A percentile compares a stretch with the other conserved stretches of the same genome.
phyloP scores from a whole-genome alignment of 2,113 vertebrate genomes.

The Cygnus atratus region DNA sequence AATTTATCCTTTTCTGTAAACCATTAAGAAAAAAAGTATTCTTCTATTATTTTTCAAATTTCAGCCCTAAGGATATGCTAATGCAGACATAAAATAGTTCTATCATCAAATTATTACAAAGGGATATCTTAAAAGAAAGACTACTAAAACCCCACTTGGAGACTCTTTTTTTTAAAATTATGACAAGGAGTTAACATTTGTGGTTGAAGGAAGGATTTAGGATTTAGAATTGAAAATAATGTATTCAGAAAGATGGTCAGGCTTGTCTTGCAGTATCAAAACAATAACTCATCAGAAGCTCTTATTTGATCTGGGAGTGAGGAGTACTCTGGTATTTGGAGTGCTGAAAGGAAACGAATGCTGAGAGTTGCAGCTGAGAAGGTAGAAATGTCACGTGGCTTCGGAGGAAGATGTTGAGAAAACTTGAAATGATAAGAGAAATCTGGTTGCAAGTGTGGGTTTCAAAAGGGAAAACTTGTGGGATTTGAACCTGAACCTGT shows the following conservation, averaged over 20 bases:
- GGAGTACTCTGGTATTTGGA: neutral
- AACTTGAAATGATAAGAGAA: neutral
- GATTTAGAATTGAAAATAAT: neutral
- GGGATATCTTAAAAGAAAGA: neutral
- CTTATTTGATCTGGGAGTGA: neutral
- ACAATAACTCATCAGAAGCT: neutral
- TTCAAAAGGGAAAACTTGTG: neutral
- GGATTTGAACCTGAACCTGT: neutral
- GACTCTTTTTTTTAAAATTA: neutral
- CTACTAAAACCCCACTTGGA: neutral
- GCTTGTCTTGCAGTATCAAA: neutral
- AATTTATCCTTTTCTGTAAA: neutral
- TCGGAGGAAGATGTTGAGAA: neutral
- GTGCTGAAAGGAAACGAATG: neutral
- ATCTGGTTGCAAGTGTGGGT: neutral
- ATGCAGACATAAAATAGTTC: neutral
- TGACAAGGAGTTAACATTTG: neutral
- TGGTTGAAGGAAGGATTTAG: neutral
- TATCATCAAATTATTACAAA: neutral
- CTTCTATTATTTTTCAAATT: neutral
- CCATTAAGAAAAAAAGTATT: neutral
- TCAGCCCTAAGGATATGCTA: neutral
- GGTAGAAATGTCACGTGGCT: rapidly evolving
- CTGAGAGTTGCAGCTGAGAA: neutral
- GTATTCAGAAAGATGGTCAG: neutral